phyloP scores from a whole-genome alignment of 2,113 vertebrate genomes.

The Istiophorus platypterus region DNA sequence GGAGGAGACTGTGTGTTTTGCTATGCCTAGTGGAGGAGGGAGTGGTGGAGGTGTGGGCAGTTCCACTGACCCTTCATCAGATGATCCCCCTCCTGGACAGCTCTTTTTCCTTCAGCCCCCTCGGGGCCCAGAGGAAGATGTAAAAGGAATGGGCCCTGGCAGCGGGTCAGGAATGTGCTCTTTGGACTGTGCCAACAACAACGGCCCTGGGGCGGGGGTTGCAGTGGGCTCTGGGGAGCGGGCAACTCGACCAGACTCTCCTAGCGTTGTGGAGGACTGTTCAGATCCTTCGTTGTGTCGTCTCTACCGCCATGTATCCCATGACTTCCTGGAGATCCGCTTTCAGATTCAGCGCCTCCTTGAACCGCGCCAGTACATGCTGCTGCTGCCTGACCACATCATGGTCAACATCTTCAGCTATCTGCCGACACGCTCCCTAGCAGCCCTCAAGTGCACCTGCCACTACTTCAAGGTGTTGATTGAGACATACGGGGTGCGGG shows the following conservation, averaged over 20 bases:
- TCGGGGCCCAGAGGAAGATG: slow-evolving; percentile 79
- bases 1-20: slow-evolving; percentile 91
- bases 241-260: slow-evolving; percentile 74
- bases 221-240: slow-evolving; percentile 63
- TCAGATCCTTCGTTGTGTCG: slow-evolving; percentile 91
- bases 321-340: slow-evolving; percentile 96
- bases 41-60: slow-evolving; percentile 49
- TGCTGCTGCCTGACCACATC: slow-evolving; percentile 94
- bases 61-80: slow-evolving; percentile 77
- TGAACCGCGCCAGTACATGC: slow-evolving; percentile 95
- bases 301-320: slow-evolving; percentile 95
- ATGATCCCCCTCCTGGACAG: slow-evolving; percentile 92
- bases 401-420: slow-evolving; percentile 95
- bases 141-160: slow-evolving; percentile 15
- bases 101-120: slow-evolving; percentile 89
- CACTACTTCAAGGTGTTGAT: slow-evolving; percentile 94
- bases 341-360: slow-evolving; percentile 96
- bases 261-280: slow-evolving; percentile 72
- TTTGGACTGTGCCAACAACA: slow-evolving; percentile 80
- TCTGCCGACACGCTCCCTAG: slow-evolving; percentile 91
- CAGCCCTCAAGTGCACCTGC: slow-evolving; percentile 95
- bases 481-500: slow-evolving; percentile 91
- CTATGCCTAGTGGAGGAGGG: slow-evolving; percentile 73
- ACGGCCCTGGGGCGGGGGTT: slow-evolving; percentile 48
- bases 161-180: slow-evolving; percentile 67